These are phyloP conservation scores for Torymus tubicola DNA, from an alignment of 2,888 invertebrate genomes.

Conservation along the genomic window DNA sequence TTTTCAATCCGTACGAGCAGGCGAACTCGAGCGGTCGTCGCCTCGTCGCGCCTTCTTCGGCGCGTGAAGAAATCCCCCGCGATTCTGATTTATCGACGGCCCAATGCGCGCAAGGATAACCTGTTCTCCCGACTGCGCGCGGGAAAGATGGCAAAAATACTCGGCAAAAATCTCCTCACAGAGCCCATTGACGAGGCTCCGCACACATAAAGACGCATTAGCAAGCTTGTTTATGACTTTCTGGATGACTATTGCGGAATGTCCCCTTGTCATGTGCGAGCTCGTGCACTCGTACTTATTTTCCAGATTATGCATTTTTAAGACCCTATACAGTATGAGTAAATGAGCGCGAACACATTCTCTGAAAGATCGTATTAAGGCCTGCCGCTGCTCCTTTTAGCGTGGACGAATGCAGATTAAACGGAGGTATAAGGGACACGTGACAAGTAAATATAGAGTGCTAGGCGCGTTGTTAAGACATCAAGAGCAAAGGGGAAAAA, in stretches of 20 bases:
- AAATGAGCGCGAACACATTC: too few species aligned
- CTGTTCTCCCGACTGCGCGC: constrained; percentile 25
- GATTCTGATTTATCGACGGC: constrained; percentile 36
- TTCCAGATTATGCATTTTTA: too few species aligned
- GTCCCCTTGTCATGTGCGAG: too few species aligned
- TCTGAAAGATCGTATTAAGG: too few species aligned
- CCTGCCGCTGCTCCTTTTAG: too few species aligned
- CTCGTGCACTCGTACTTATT: too few species aligned
- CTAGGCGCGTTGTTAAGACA: not conserved
- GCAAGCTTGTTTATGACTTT: constrained; percentile 11
- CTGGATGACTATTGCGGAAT: not conserved
- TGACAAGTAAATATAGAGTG: too few species aligned
- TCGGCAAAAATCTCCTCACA: not conserved
- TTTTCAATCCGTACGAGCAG: too few species aligned
- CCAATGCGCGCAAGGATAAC: constrained; percentile 29
- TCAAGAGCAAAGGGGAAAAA: not conserved
- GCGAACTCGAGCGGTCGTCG: not conserved
- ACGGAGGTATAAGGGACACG: too few species aligned
- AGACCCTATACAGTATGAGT: too few species aligned
- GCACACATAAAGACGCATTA: not conserved
- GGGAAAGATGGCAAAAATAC: constrained; percentile 18
- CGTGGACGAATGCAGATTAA: too few species aligned
- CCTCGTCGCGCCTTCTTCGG: constrained; percentile 45
- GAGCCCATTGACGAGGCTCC: not conserved
- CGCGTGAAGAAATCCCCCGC: constrained; percentile 38